Evolutionary conservation across 1,140 invertebrate species (phyloP), one percentile per base, ranked within the genome.

Genomic region (Diuraphis noxia): DNA sequence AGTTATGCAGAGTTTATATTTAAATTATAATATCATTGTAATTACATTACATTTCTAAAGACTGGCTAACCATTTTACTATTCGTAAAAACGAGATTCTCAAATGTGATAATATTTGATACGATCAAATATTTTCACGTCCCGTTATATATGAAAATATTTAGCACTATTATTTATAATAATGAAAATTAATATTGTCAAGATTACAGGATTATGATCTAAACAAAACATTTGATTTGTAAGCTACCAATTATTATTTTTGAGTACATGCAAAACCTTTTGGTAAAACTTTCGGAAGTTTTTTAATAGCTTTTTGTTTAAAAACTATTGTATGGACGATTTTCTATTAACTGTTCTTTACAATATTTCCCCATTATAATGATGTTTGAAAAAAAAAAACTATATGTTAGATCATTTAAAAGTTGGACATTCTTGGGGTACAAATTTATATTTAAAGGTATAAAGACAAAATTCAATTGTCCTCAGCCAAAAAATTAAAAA

Each of bases 161-260:
- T 84, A 84, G 6, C 17, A 84, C 9, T 40, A n/a, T 23, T 6
- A 30, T 79, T 38, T 36, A 38, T 85, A 25, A n/a, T 85, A n/a
- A 85, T 38, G 30, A 43, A 85, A n/a, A 85, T 85, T 46, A 85
- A 46, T 85, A 41, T 85, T 17, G 7, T 9, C 19, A 1, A 85
- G 7, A 43, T 85, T 43, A 7, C 82, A 43, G 41, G 17, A 85
- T 85, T 43, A 34, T 43, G 34, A 52, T 46, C 82, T 84, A 43
- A 40, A 19, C 82, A 43, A 86, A 52, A 49, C 34, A 36, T 49
- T 34, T 38, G 46, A 85, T 85, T 85, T 85, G 13, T 85, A n/a
- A 43, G 40, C 30, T 85, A 43, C 30, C 30, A n/a, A 85, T n/a
- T 85, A 85, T n/a, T 85, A 85, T 43, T 85, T 85, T 85, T 38